phyloP scores from a whole-genome alignment of 2,888 invertebrate species.

The Lasioglossum pauxillum region DNA sequence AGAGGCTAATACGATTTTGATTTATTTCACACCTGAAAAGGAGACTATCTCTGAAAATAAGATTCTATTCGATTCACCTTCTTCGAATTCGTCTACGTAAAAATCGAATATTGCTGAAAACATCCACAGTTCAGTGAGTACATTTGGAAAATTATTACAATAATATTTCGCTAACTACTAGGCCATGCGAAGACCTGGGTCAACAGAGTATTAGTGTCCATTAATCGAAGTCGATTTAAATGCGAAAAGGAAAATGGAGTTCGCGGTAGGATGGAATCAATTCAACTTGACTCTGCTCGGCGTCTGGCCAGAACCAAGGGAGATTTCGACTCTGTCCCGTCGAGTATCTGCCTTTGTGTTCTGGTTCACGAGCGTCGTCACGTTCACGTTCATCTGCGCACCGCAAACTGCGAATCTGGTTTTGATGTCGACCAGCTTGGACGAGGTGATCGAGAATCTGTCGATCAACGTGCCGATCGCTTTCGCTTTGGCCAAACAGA shows the following conservation, averaged over 20 bases:
- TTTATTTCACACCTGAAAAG: too few species aligned
- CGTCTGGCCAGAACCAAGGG: slow-evolving; percentile 66
- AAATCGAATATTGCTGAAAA: too few species aligned
- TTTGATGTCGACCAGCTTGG: slow-evolving; percentile 37
- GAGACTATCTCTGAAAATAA: too few species aligned
- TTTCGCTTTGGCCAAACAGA: slow-evolving; percentile 54
- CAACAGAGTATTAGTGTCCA: background rate
- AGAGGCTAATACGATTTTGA: too few species aligned
- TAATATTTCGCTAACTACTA: too few species aligned
- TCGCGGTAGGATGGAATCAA: slow-evolving; percentile 60
- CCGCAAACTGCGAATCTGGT: slow-evolving; percentile 56
- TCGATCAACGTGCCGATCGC: slow-evolving; percentile 61
- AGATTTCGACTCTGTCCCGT: background rate
- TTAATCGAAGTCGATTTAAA: background rate
- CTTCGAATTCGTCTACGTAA: too few species aligned
- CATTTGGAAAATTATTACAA: too few species aligned
- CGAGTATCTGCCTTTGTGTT: slow-evolving; percentile 39
- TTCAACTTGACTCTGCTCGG: slow-evolving; percentile 63
- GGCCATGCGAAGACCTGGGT: too few species aligned
- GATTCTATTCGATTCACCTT: too few species aligned
- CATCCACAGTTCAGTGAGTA: too few species aligned
- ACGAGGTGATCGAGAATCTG: slow-evolving; percentile 61
- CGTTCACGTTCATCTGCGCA: slow-evolving; percentile 50
- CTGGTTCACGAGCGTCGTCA: slow-evolving; percentile 36
- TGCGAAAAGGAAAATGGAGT: slow-evolving; percentile 39